phyloP scores from a whole-genome alignment of 2,797 vertebrate species.

The Esox masquinongy region DNA sequence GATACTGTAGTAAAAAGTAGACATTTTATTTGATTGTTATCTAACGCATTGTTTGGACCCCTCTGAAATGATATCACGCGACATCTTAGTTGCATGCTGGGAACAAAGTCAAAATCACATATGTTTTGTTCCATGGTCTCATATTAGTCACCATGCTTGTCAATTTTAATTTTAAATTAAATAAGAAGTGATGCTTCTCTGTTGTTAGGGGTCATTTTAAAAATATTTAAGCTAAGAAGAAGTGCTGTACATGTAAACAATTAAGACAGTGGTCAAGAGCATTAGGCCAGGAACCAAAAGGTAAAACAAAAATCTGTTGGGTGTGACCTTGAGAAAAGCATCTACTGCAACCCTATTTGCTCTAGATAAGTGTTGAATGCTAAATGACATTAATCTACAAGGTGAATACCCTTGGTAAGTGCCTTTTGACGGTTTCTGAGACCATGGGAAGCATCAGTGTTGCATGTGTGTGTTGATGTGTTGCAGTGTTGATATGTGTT shows the following conservation, averaged over 20 bases:
- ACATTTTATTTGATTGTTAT: neutral
- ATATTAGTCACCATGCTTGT: constrained; percentile 7
- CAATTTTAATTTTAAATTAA: neutral
- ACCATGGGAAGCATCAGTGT: constrained; percentile 7
- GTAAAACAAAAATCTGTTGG: no score
- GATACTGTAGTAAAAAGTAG: neutral
- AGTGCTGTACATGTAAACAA: no score
- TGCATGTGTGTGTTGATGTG: constrained; percentile 16
- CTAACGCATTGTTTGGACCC: constrained; percentile 3
- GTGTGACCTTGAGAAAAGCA: no score
- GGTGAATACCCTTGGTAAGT: no score
- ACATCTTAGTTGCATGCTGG: constrained; percentile 23
- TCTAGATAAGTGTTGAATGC: no score
- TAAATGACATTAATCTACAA: no score
- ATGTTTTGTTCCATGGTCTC: neutral
- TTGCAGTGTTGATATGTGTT: no score
- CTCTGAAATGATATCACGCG: constrained; percentile 18
- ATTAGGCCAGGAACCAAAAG: no score
- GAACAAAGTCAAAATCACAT: neutral
- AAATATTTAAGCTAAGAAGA: no score
- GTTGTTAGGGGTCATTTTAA: neutral
- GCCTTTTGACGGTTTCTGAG: neutral
- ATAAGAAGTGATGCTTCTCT: constrained; percentile 51
- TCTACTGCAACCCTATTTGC: no score
- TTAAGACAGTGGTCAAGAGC: no score